Base-by-base conservation (phyloP, 2,797 vertebrate species). In the Delichon dasypus region DNA sequence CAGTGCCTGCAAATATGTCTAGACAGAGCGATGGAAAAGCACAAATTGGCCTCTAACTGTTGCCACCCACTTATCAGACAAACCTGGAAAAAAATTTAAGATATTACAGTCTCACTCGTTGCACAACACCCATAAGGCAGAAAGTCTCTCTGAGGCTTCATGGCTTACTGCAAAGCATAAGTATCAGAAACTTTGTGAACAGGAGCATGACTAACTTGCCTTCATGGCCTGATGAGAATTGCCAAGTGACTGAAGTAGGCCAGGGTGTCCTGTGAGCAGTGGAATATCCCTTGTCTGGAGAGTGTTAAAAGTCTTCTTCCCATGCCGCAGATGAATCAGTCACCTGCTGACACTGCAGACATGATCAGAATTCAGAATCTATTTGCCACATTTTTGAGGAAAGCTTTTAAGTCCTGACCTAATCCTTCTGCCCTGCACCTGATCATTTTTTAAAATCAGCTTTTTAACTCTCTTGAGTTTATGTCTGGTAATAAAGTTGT, bases 21-120 rank as follows among this genome's bases (percentile, higher is more conserved):
- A 95, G 53, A 72, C 86, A 83, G 74, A 25, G 17, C 94, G 92
- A 95, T 81, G 76, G 89, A 95, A 97, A 96, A 96, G 89, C 88
- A 90, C 81, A 91, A 78, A 74, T 75, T 92, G 87, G 88, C 94
- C 88, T 94, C 51, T 82, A 96, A 82, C 78, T 84, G 73, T 67
- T 93, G 89, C 93, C 74, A 22, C 73, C 93, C 91, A 92, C 90
- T 89, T 94, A 95, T 87, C 92, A 95, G 71, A 61, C 67, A 94
- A 51, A 64, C 87, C 77, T 90, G 92, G 94, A 95, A 91, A 71
- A 95, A 94, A 96, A 90, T 84, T 81, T 40, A 95, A 77, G 95
- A 79, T 86, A 85, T 25, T 73, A 70, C 65, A 88, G 55, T 77
- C 94, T 78, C 62, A 73, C 36, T 68, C n/a, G 7, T 82, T 91